These are phyloP conservation scores for Frankliniella fusca DNA, from an alignment of 2,888 invertebrate genomes.

Conservation along the genomic window DNA sequence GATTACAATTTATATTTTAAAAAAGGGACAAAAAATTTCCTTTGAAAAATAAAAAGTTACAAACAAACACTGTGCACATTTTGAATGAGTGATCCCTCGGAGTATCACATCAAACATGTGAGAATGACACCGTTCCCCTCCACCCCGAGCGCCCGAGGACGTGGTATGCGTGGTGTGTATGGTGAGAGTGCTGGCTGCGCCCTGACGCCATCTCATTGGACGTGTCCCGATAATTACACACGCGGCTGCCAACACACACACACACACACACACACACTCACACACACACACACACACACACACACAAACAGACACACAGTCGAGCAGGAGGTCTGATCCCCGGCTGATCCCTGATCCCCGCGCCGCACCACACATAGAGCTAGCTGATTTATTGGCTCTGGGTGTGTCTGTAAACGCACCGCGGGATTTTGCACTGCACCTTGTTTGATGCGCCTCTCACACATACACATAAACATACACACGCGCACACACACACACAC, in stretches of 20 bases:
- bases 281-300: neutral
- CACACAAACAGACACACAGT: neutral
- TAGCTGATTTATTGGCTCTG: neutral
- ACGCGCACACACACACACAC: neutral
- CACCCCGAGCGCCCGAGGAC: too few species aligned
- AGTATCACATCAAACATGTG: too few species aligned
- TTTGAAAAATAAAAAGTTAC: too few species aligned
- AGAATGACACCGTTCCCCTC: too few species aligned
- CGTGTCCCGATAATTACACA: neutral
- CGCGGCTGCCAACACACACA: neutral
- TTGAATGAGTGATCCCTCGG: too few species aligned
- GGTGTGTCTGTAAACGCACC: neutral
- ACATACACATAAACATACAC: neutral
- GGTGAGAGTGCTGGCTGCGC: neutral
- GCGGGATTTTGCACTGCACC: too few species aligned
- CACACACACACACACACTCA: neutral
- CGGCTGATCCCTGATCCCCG: slow-evolving; percentile 10
- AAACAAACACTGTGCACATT: too few species aligned
- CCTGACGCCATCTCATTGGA: neutral
- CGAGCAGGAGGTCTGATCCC: neutral
- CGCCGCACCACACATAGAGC: neutral
- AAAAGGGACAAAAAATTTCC: too few species aligned
- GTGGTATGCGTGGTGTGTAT: too few species aligned
- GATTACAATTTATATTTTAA: too few species aligned
- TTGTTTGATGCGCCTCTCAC: neutral